Base-by-base conservation (phyloP, 2,113 vertebrate genomes). In the Podarcis raffonei region DNA sequence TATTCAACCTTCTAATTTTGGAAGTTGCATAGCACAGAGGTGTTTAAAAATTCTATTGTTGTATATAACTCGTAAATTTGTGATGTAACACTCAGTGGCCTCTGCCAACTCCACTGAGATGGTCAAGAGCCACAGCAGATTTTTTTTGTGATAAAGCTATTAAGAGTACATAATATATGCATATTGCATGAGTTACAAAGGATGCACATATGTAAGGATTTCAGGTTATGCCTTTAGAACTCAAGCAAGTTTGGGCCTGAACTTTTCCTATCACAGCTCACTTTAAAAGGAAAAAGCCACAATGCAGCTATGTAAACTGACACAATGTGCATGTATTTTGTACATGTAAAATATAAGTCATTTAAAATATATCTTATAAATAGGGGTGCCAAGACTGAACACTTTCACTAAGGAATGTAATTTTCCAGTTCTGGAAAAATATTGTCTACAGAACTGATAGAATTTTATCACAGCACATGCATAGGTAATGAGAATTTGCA, bases 1-100 rank as follows among this genome's bases (percentile, higher is more conserved):
- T 76, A 81, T 3, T 68, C 7, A 75, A 69, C 22, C 66, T 76
- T 85, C 35, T 37, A 71, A 87, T 83, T 90, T 90, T 42, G 37
- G 30, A 77, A 69, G 66, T 57, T 69, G 80, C 18, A 42, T 25
- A 90, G 69, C 27, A 87, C 37, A 53, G 23, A 87, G 30, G 30
- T 77, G 53, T 75, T 83, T 83, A 83, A 80, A 20, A 57, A 83
- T 82, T 66, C 23, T 82, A 81, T 23, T 76, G 42, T 66, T 65
- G 15, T 84, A 83, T 69, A 83, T 27, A 77, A 81, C 39, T 35
- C 32, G 6, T 27, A 75, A 85, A 81, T 30, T 78, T n/a, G 57
- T 72, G 18, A 68, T 76, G 11, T 76, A 15, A 81, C 25, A 69
- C 48, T 37, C 48, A 83, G 7, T 74, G 72, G 5, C 15, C 72